These are phyloP conservation scores for Allobates femoralis DNA, from an alignment of 2,797 vertebrate species.

Conservation along the genomic window DNA sequence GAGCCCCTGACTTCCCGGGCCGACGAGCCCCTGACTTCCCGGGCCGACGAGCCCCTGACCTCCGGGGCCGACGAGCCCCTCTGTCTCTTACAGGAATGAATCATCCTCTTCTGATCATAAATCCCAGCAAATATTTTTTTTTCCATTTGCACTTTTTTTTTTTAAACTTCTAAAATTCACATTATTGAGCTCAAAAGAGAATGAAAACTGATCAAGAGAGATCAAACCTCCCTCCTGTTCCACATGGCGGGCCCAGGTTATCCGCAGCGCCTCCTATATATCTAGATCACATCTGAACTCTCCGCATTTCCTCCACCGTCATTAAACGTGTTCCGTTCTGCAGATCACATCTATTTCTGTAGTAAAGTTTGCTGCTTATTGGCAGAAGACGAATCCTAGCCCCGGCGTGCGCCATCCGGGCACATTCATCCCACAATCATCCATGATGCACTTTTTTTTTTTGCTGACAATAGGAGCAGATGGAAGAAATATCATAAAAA, in stretches of 20 bases:
- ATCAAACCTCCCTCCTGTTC: conserved; percentile 25
- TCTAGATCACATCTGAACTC: conserved; percentile 18
- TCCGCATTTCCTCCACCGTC: conserved; percentile 27
- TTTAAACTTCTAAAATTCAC: conserved; percentile 28
- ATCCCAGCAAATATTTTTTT: neutral
- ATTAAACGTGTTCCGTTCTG: conserved; percentile 40
- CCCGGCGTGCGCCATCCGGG: conserved; percentile 17
- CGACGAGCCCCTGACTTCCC: too few relatives aligned
- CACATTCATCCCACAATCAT: conserved; percentile 23
- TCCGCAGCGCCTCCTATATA: neutral
- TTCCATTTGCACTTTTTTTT: conserved; percentile 22
- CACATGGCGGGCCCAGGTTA: conserved; percentile 4
- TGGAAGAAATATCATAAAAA: conserved; percentile 55
- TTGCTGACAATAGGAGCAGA: conserved; percentile 56
- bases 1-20: too few relatives aligned
- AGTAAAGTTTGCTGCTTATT: conserved; percentile 52
- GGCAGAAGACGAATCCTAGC: conserved; percentile 50
- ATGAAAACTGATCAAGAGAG: too few relatives aligned
- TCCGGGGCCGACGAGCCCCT: neutral
- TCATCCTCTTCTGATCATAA: neutral
- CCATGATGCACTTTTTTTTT: conserved; percentile 1
- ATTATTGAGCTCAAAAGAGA: conserved; percentile 49
- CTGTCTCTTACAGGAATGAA: neutral
- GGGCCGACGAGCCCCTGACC: too few relatives aligned
- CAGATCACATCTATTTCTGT: conserved; percentile 45